Conservation (phyloP, 2,113 vertebrate species). For the Morone saxatilis region DNA sequence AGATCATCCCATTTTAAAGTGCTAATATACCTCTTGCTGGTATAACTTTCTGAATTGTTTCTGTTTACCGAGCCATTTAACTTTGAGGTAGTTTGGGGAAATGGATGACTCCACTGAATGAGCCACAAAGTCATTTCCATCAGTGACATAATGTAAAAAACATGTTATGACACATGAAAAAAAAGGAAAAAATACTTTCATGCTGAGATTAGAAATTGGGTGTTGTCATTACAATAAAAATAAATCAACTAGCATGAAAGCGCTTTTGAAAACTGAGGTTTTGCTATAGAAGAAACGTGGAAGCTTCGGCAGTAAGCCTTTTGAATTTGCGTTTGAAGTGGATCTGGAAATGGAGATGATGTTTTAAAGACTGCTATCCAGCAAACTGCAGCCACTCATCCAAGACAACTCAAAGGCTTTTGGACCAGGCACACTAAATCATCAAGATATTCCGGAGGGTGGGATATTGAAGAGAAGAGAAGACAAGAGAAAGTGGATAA, state of each 20-base stretch:
- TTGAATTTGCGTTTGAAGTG: slow-evolving; percentile 56
- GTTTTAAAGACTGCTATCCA: slow-evolving; percentile 26
- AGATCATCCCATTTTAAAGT: not conserved
- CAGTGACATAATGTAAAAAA: slow-evolving; percentile 24
- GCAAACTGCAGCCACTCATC: slow-evolving; percentile 41
- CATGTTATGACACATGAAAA: slow-evolving; percentile 22
- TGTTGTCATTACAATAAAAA: slow-evolving; percentile 40
- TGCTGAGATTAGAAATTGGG: slow-evolving; percentile 40
- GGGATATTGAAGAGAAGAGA: not conserved
- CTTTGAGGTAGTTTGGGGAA: slow-evolving; percentile 15
- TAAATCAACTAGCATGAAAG: slow-evolving; percentile 30
- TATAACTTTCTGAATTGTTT: slow-evolving; percentile 15
- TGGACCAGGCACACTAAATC: slow-evolving; percentile 35
- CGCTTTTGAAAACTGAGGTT: slow-evolving; percentile 16
- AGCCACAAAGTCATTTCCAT: slow-evolving; percentile 32
- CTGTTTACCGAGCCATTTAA: slow-evolving; percentile 16
- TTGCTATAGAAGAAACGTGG: slow-evolving; percentile 11
- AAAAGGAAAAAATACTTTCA: slow-evolving; percentile 16
- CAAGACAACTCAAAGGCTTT: slow-evolving; percentile 50
- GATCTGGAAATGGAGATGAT: slow-evolving; percentile 38
- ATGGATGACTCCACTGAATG: slow-evolving; percentile 2
- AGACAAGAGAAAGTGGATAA: not conserved
- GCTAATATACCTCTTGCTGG: not conserved
- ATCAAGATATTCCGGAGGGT: slow-evolving; percentile 18
- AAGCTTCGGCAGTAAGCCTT: slow-evolving; percentile 14